Base-by-base conservation (phyloP, 2,797 vertebrate species). In the Diglossa cyanea region DNA sequence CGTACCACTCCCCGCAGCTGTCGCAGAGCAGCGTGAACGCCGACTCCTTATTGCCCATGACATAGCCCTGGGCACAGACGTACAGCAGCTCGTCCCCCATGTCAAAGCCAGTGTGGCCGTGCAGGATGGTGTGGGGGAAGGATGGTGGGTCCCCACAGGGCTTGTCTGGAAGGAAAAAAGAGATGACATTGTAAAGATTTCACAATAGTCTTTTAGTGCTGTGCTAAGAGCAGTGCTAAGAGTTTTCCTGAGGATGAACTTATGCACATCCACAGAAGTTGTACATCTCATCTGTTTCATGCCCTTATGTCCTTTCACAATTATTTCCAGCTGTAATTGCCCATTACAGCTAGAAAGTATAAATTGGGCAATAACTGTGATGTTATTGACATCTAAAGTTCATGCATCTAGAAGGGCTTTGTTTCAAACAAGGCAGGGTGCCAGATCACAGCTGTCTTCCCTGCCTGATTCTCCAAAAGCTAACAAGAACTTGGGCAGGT, bases 1-100 rank as follows among this genome's bases (percentile, higher is more conserved):
- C 99, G 0, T 99, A 99, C 99, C 99, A 99, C 97, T 99, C 99
- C 17, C 99, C 99, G 7, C 99, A 99, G 97, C 99, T 99, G 98
- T 99, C 98, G 8, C 99, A 99, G 54, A 99, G 97, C 96, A 99
- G 97, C 6, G 98, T 99, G 97, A 99, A 99, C 5, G 98, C 98
- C 0, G 90, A 97, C 61, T 98, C 98, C 15, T 97, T 98, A 51
- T 88, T 98, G 74, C 98, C 98, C 86, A 98, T 98, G 75, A 95
- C 16, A 4, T 98, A 98, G 17, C 99, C 99, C 0, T 98, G 98
- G 50, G 97, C 97, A 5, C 99, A 99, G 8, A 98, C 68, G 6
- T 99, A 99, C 35, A 99, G 98, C 89, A 99, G 97, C 97, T 99
- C 99, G 0, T 99, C 99, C 4, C 99, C 99, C 98, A 99, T 97